phyloP scores from a whole-genome alignment of 1,140 invertebrate species.

The Apis florea region DNA sequence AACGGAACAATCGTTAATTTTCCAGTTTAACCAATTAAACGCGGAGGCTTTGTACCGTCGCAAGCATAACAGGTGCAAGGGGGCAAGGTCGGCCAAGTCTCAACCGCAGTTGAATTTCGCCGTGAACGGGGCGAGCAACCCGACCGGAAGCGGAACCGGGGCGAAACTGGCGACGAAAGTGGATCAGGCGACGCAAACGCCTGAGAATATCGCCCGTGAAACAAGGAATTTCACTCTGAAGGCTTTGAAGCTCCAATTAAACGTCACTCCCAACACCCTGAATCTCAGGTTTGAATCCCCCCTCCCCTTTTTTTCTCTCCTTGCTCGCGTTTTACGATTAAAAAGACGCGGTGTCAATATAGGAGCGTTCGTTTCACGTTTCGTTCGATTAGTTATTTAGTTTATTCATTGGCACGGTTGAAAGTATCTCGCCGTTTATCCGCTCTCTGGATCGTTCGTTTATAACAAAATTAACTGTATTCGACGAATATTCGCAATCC shows the following conservation, averaged over 20 bases:
- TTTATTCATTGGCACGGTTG: too few relatives aligned
- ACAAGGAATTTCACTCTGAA: constrained; percentile 84
- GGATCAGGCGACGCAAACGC: constrained; percentile 86
- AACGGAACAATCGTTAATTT: not conserved
- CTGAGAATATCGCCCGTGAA: constrained; percentile 85
- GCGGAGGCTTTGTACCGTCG: not conserved
- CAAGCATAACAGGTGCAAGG: constrained; percentile 53
- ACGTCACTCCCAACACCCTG: constrained; percentile 81
- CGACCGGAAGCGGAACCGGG: constrained; percentile 63
- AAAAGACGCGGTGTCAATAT: too few relatives aligned
- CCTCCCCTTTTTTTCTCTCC: too few relatives aligned
- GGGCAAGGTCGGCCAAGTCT: constrained; percentile 77
- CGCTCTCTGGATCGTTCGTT: not conserved
- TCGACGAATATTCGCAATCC: not conserved
- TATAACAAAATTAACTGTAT: not conserved
- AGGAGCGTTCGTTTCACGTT: too few relatives aligned
- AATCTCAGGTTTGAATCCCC: constrained; percentile 12
- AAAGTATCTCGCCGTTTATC: too few relatives aligned
- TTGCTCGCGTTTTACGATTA: too few relatives aligned
- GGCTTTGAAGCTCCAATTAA: constrained; percentile 85
- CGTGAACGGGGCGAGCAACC: constrained; percentile 78
- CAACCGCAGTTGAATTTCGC: constrained; percentile 82
- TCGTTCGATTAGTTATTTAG: too few relatives aligned
- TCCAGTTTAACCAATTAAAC: constrained; percentile 23
- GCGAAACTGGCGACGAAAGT: constrained; percentile 73